Conservation (phyloP, 2,888 invertebrate genomes). For the Heliconius ethilla region DNA sequence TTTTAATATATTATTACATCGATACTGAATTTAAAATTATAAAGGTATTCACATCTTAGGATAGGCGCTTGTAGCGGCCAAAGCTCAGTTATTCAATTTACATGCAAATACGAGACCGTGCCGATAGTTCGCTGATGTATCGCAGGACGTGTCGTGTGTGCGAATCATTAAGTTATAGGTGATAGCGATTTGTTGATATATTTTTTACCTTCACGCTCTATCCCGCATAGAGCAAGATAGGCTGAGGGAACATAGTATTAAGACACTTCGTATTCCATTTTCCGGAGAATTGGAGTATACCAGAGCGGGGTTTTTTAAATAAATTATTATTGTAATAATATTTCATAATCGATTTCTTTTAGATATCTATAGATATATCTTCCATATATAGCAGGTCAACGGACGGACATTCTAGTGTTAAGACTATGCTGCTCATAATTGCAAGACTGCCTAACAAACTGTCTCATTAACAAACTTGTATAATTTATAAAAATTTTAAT, state of each 20-base stretch:
- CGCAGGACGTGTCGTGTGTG: constrained; percentile 68
- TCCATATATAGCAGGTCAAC: too few relatives aligned
- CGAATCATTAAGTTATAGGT: constrained; percentile 39
- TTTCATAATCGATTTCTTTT: too few relatives aligned
- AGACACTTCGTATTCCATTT: background rate
- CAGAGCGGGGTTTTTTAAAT: too few relatives aligned
- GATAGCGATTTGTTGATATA: constrained; percentile 36
- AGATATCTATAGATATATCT: too few relatives aligned
- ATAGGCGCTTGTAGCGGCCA: constrained; percentile 62
- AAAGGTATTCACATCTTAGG: constrained; percentile 60
- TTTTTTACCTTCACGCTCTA: background rate
- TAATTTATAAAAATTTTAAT: too few relatives aligned
- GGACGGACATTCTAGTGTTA: too few relatives aligned
- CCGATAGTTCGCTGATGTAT: constrained; percentile 79
- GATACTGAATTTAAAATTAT: constrained; percentile 8
- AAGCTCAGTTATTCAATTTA: constrained; percentile 81
- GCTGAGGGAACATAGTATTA: background rate
- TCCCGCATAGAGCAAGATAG: background rate
- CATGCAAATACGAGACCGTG: constrained; percentile 77
- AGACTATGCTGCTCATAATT: too few relatives aligned
- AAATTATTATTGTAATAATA: too few relatives aligned
- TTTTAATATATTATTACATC: too few relatives aligned
- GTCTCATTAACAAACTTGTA: too few relatives aligned
- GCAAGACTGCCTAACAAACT: too few relatives aligned
- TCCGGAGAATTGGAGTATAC: too few relatives aligned